Evolutionary conservation across 2,797 vertebrate species (phyloP), one percentile per base, ranked within the genome.

Genomic region (Leontopithecus rosalia): DNA sequence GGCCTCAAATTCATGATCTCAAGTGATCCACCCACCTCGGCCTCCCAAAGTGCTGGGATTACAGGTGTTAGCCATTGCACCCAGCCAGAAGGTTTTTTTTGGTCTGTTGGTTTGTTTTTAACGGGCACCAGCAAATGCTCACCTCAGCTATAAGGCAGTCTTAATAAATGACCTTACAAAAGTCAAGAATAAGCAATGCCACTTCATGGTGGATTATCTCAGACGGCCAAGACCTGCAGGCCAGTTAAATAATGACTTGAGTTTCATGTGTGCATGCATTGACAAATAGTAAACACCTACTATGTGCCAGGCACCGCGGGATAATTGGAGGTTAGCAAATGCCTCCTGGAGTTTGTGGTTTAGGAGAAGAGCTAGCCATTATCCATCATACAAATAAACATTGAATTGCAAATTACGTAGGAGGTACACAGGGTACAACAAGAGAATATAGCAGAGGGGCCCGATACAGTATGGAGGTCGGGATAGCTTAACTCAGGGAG

Each of bases 181-280:
- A 72, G 73, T 90, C 70, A 72, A 55, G 24, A 61, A 28, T 30
- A 82, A 91, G 41, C 43, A 15, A 0, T 55, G 12, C 22, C 58
- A 70, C 41, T 75, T 88, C 64, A 28, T 20, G 24, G 67, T 72
- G 24, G 15, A 41, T 88, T 73, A 24, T 79, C 41, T 94, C 89
- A n/a, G 58, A 83, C 70, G 46, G 61, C 26, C 82, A 73, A 95
- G 58, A 81, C 24, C 48, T 76, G 79, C 15, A 58, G 46, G 72
- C 19, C 55, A 67, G 58, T 80, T 88, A 94, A 82, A 85, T 13
- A 36, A 70, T 80, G 72, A 85, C n/a, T 81, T 90, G n/a, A 94
- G 33, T 88, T 43, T 81, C 50, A 43, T 36, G 7, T 87, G 26
- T 67, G 67, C 10, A 22, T 94, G 80, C 26, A 17, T 67, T 43